A percentile compares a stretch with the other conserved stretches of the same genome.
These are phyloP conservation scores for Drosophila miranda DNA, from an alignment of 1,140 invertebrate species.

Conservation along the genomic window DNA sequence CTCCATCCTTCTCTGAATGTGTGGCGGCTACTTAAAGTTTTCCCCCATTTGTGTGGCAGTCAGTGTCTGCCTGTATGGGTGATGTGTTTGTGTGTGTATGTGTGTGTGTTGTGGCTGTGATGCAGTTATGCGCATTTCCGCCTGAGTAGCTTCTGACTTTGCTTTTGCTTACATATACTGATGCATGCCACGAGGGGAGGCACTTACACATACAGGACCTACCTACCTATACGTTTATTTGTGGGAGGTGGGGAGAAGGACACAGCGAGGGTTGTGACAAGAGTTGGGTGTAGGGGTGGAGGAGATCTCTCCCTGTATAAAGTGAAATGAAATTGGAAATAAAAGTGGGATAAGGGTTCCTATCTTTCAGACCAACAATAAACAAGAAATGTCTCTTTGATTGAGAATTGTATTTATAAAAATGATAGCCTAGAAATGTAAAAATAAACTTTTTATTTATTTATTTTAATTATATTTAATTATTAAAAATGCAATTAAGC, in stretches of 20 bases:
- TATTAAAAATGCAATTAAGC: no score
- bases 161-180: slow-evolving; percentile 65
- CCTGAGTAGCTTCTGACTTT: slow-evolving; percentile 68
- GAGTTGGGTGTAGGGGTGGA: not conserved
- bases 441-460: no score
- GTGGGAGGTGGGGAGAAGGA: not conserved
- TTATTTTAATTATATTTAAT: no score
- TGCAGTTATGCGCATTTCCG: slow-evolving; percentile 75
- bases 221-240: slow-evolving; percentile 5
- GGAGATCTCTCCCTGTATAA: no score
- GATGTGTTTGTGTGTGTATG: slow-evolving; percentile 13
- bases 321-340: no score
- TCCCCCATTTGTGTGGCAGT: not conserved
- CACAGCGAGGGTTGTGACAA: slow-evolving; percentile 34
- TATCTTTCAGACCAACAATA: no score
- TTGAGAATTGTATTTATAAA: no score
- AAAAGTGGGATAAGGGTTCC: no score
- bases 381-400: no score
- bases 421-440: no score
- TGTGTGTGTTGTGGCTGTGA: slow-evolving; percentile 54
- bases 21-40: slow-evolving; percentile 55
- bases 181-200: slow-evolving; percentile 12
- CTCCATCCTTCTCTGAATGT: slow-evolving; percentile 23
- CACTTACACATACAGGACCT: slow-evolving; percentile 24
- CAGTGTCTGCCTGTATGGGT: no score